phyloP scores from a whole-genome alignment of 2,113 vertebrate genomes.

The Ciconia maguari region DNA sequence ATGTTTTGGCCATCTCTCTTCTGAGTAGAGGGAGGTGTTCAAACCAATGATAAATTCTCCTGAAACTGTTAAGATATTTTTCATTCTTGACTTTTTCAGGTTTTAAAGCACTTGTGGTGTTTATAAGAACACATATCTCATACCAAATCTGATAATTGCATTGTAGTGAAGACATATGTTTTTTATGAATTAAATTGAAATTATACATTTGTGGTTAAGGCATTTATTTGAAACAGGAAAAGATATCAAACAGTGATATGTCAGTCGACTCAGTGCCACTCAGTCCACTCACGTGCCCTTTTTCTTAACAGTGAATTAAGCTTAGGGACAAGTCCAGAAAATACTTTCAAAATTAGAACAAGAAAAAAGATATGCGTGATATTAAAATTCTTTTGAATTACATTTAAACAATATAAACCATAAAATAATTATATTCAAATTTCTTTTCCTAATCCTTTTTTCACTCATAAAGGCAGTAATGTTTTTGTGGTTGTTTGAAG shows the following conservation, averaged over 20 bases:
- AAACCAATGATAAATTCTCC: not conserved
- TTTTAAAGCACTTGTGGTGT: not conserved
- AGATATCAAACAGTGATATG: not conserved
- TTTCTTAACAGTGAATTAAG: not conserved
- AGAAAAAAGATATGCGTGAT: not conserved
- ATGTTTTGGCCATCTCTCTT: not conserved
- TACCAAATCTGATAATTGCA: not conserved
- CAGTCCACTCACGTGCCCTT: not conserved
- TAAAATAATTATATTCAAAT: not conserved
- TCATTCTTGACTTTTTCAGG: not conserved
- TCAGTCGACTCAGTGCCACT: not conserved
- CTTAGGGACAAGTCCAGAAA: not conserved
- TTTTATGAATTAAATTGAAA: slow-evolving; percentile 2
- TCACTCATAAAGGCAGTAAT: not conserved
- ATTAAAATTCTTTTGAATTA: not conserved
- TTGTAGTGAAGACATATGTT: not conserved
- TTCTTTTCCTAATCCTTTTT: not conserved
- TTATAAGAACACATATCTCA: not conserved
- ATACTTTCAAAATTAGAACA: not conserved
- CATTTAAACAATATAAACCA: not conserved
- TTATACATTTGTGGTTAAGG: not conserved
- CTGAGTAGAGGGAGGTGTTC: not conserved
- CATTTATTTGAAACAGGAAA: not conserved
- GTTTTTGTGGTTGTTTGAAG: not conserved
- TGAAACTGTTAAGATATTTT: not conserved